phyloP scores from a whole-genome alignment of 2,113 vertebrate species.

The Nothobranchius furzeri region DNA sequence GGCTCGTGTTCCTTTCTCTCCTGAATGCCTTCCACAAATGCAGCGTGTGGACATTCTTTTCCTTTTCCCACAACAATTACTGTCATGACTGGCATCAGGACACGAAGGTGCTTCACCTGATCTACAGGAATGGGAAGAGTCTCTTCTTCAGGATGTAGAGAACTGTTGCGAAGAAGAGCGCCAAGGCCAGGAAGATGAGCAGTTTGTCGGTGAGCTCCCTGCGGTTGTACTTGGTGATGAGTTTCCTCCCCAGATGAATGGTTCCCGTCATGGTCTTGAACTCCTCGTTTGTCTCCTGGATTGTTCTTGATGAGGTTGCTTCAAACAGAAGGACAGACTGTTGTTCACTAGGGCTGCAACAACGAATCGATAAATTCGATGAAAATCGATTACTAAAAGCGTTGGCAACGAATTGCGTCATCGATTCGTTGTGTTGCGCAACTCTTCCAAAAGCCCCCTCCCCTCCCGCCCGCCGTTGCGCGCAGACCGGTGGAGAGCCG shows the following conservation, averaged over 20 bases:
- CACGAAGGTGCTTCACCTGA: slow-evolving; percentile 5
- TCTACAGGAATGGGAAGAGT: slow-evolving; percentile 91
- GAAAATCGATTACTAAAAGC: no score
- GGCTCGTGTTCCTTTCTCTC: not conserved
- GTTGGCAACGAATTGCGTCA: no score
- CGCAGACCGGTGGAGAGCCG: no score
- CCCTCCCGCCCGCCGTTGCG: no score
- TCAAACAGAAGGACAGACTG: slow-evolving; percentile 33
- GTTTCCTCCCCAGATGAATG: slow-evolving; percentile 93
- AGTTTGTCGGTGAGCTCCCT: slow-evolving; percentile 95
- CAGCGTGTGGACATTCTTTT: not conserved
- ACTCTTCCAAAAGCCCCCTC: no score
- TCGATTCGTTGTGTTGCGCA: no score
- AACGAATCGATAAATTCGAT: no score
- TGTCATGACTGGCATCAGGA: not conserved
- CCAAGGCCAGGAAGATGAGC: slow-evolving; percentile 93
- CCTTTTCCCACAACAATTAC: rapidly evolving
- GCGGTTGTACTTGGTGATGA: slow-evolving; percentile 98
- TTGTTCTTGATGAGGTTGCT: slow-evolving; percentile 93
- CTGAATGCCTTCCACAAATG: not conserved
- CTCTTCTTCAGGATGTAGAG: slow-evolving; percentile 98
- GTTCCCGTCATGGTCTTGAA: slow-evolving; percentile 98
- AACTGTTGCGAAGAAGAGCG: slow-evolving; percentile 93
- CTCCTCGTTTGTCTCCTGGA: slow-evolving; percentile 93
- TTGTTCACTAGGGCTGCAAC: no score